A percentile compares a stretch with the other conserved stretches of the same genome.
Conservation (phyloP, 2,888 invertebrate species). For the Acanthopleura granulata region DNA sequence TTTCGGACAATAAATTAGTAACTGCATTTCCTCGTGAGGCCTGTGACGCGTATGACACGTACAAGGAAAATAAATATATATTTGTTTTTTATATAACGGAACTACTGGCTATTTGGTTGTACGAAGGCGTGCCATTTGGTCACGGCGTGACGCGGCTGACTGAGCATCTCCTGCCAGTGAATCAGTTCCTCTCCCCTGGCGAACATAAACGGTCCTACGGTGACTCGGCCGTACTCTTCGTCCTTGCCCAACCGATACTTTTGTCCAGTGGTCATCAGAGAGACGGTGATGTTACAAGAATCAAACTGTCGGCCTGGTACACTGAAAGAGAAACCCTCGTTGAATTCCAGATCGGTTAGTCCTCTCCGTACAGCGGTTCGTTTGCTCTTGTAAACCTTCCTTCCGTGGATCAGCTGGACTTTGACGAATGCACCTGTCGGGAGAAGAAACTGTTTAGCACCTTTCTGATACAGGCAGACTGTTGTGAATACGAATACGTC, state of each 20-base stretch:
- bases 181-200: slow-evolving; percentile 62
- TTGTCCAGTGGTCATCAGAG: slow-evolving; percentile 44
- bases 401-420: slow-evolving; percentile 60
- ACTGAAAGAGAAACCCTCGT: slow-evolving; percentile 63
- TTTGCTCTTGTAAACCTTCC: slow-evolving; percentile 58
- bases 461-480: too few relatives aligned
- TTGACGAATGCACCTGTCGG: slow-evolving; percentile 52
- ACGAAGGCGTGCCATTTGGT: slow-evolving; percentile 49
- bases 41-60: too few relatives aligned
- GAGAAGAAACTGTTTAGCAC: too few relatives aligned
- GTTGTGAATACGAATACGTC: too few relatives aligned
- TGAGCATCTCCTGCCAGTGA: slow-evolving; percentile 67
- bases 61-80: too few relatives aligned
- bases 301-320: slow-evolving; percentile 57
- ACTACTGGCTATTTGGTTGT: background rate
- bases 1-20: too few relatives aligned
- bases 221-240: slow-evolving; percentile 54
- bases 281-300: slow-evolving; percentile 54
- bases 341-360: slow-evolving; percentile 56
- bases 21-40: too few relatives aligned
- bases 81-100: background rate
- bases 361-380: slow-evolving; percentile 51
- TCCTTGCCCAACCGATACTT: slow-evolving; percentile 36
- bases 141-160: slow-evolving; percentile 49
- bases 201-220: slow-evolving; percentile 65